Base-by-base conservation (phyloP, 2,888 invertebrate species). In the Melolontha melolontha region DNA sequence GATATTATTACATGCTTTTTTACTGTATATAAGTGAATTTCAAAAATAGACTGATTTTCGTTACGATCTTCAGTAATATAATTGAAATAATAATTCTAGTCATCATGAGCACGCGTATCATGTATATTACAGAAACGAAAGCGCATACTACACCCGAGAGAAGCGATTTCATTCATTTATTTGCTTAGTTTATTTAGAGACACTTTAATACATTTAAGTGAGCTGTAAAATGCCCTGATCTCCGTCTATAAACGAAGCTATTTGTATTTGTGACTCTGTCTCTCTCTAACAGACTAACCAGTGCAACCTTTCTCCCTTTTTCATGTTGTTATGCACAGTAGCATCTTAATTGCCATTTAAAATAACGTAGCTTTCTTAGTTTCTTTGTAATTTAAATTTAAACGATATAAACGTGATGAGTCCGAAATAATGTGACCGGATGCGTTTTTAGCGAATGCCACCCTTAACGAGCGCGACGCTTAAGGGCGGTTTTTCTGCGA, bases 341-440 rank as follows among this genome's bases (percentile, higher is more conserved):
- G 77, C 77, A 77, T 79, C 77, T 79, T 79, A 79, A 79, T 79
- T 79, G 77, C 77, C 78, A 77, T 79, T 79, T 78, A 78, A 78
- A 79, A 76, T 77, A 77, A 76, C 75, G 73, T 73, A 71, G 72
- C 71, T 69, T 66, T 72, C 72, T 74, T 76, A 67, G 74, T 75
- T 73, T 76, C 75, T 78, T 77, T 78, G 76, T 76, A 76, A 76
- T 77, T 78, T 78, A 78, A 78, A 77, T 78, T 78, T 77, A 78
- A 78, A 69, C 72, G 71, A 72, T 72, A 71, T 72, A 72, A 72
- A 64, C 65, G 68, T 55, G 68, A 68, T 68, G 68, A 57, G 64
- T 68, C 64, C 68, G 57, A 68, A 68, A 68, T 68, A 68, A 64
- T 64, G 57, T 57, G 54, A 54, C 41, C 41, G 22, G 52, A 51